Evolutionary conservation across 2,797 vertebrate species (phyloP).

Genomic region (Pachyuromys duprasi): DNA sequence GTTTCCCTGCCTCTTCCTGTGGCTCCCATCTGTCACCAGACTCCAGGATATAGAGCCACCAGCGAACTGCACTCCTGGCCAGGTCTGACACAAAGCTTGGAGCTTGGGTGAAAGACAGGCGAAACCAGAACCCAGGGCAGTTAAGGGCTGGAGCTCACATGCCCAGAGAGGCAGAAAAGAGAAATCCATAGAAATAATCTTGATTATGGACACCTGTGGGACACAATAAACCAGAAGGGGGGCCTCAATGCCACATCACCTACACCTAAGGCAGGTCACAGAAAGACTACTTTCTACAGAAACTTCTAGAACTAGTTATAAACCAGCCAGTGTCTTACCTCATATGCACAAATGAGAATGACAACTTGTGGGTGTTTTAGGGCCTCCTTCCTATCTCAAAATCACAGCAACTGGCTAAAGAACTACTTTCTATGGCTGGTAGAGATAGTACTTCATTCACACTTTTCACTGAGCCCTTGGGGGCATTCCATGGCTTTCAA

Average conservation of each 20-base stretch:
- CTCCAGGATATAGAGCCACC: fast-evolving
- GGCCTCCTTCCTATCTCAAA: background rate
- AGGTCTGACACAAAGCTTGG: background rate
- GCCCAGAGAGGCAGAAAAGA: background rate
- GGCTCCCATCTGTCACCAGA: fast-evolving
- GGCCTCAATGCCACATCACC: background rate
- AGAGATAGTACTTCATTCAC: background rate
- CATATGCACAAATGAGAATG: background rate
- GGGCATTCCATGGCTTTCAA: background rate
- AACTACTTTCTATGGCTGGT: background rate
- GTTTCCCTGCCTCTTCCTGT: background rate
- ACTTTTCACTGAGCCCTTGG: background rate
- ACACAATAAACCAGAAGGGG: background rate
- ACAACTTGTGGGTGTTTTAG: background rate
- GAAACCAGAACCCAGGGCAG: background rate
- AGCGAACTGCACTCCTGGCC: too few relatives aligned
- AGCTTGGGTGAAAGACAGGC: background rate
- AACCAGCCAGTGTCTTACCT: background rate
- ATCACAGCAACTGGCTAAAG: background rate
- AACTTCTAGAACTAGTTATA: background rate
- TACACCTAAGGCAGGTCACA: background rate
- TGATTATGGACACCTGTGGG: background rate
- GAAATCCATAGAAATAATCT: background rate
- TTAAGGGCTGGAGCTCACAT: fast-evolving
- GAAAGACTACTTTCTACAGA: background rate